These are phyloP conservation scores for Malacosoma neustria DNA, from an alignment of 2,888 invertebrate genomes.

Conservation along the genomic window DNA sequence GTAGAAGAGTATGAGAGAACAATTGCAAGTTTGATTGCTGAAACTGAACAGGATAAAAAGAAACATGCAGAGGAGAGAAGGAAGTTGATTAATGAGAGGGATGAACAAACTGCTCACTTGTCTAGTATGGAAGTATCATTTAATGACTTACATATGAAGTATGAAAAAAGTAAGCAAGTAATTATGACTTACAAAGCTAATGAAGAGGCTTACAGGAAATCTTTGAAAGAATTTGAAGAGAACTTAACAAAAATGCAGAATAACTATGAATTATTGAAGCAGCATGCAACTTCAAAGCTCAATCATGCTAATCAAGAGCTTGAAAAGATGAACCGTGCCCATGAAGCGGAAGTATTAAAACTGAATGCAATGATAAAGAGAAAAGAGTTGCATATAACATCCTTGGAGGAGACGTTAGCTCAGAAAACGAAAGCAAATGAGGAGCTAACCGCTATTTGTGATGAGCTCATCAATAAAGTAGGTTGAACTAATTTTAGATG, in stretches of 20 bases:
- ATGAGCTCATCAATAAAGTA: conserved; percentile 87
- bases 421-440: conserved; percentile 93
- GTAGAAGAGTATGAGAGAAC: conserved; percentile 87
- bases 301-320: conserved; percentile 85
- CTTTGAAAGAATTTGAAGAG: conserved; percentile 80
- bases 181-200: conserved; percentile 69
- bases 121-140: conserved; percentile 78
- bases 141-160: conserved; percentile 78
- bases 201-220: conserved; percentile 81
- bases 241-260: conserved; percentile 84
- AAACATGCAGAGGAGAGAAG: conserved; percentile 67
- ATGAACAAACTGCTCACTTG: conserved; percentile 76
- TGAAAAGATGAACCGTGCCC: conserved; percentile 80
- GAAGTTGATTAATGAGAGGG: conserved; percentile 72
- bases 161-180: conserved; percentile 78
- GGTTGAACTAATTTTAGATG: conserved; percentile 39
- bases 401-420: conserved; percentile 86
- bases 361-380: conserved; percentile 90
- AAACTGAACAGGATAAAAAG: conserved; percentile 80
- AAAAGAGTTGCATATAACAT: conserved; percentile 88
- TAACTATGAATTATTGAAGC: conserved; percentile 89
- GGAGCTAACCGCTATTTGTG: conserved; percentile 92
- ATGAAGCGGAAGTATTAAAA: conserved; percentile 88
- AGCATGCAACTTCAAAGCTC: conserved; percentile 91
- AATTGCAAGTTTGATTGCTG: conserved; percentile 82